Conservation (phyloP, 2,888 invertebrate species). For the Callinectes sapidus region DNA sequence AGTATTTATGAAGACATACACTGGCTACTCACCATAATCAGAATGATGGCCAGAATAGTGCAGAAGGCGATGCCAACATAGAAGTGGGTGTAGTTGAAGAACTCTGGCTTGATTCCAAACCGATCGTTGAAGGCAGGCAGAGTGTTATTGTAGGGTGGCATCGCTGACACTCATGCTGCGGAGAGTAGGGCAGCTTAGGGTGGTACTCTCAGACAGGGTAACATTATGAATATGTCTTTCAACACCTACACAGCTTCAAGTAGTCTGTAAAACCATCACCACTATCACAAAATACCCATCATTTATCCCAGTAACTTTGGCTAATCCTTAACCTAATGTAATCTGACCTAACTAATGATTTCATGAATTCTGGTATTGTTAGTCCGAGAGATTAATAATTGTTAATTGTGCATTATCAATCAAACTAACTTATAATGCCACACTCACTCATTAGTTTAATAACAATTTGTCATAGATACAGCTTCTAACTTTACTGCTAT, state of each 20-base stretch:
- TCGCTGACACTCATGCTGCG: slow-evolving; percentile 42
- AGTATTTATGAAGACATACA: background rate
- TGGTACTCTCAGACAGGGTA: too few species aligned
- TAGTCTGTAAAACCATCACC: background rate
- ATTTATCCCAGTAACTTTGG: too few species aligned
- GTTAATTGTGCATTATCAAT: too few species aligned
- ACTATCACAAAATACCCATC: background rate
- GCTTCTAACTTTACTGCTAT: too few species aligned
- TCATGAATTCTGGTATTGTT: too few species aligned
- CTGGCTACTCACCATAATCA: slow-evolving; percentile 81
- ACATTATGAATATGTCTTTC: too few species aligned
- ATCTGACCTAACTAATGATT: too few species aligned
- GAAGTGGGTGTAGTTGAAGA: slow-evolving; percentile 86
- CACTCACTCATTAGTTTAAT: too few species aligned
- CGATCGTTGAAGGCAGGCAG: slow-evolving; percentile 55
- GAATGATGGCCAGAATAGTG: slow-evolving; percentile 82
- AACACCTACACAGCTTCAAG: background rate
- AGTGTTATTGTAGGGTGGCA: slow-evolving; percentile 48
- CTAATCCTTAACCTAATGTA: too few species aligned
- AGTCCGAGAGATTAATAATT: too few species aligned
- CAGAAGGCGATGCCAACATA: slow-evolving; percentile 88
- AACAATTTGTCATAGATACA: too few species aligned
- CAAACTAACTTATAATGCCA: too few species aligned
- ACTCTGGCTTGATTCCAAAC: slow-evolving; percentile 66
- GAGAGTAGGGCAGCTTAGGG: background rate